Evolutionary conservation across 1,140 invertebrate genomes (phyloP).

Genomic region (Physella acuta): DNA sequence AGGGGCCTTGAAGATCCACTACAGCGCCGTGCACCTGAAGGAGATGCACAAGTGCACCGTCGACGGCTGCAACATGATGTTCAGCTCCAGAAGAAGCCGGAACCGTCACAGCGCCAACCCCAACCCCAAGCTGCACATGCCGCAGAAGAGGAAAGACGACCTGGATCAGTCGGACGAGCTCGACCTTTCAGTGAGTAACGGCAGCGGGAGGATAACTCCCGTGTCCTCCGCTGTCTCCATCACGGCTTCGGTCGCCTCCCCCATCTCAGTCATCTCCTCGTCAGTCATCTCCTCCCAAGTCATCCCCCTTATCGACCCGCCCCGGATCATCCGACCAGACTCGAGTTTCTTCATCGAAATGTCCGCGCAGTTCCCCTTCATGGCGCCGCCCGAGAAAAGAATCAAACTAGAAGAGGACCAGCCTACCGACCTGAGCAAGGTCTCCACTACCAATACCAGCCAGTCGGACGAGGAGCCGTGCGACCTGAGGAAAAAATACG

Average conservation of each 20-base stretch:
- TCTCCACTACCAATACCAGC: background rate
- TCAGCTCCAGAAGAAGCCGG: constrained; percentile 90
- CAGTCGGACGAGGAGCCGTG: constrained; percentile 14
- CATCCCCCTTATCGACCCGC: constrained; percentile 32
- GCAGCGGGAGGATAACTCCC: constrained; percentile 21
- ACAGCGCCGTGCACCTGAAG: constrained; percentile 93
- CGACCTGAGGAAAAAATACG: constrained; percentile 26
- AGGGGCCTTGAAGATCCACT: constrained; percentile 95
- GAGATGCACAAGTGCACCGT: constrained; percentile 99
- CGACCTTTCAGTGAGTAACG: constrained; percentile 9
- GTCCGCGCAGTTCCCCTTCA: constrained; percentile 46
- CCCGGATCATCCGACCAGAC: constrained; percentile 32
- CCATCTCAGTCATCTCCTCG: constrained; percentile 13
- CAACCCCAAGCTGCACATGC: constrained; percentile 96
- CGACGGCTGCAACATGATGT: constrained; percentile 99
- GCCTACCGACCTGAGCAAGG: constrained; percentile 44
- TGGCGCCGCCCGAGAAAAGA: constrained; percentile 48
- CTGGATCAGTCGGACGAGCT: constrained; percentile 15
- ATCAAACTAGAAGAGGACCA: constrained; percentile 39
- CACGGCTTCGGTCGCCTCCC: background rate
- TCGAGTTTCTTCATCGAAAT: constrained; percentile 48
- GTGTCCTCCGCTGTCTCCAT: constrained; percentile 26
- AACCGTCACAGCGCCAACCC: constrained; percentile 97
- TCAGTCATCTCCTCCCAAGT: constrained; percentile 26
- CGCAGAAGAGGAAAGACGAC: constrained; percentile 66